Conservation (phyloP, 2,797 vertebrate species). For the Malurus splendens region DNA sequence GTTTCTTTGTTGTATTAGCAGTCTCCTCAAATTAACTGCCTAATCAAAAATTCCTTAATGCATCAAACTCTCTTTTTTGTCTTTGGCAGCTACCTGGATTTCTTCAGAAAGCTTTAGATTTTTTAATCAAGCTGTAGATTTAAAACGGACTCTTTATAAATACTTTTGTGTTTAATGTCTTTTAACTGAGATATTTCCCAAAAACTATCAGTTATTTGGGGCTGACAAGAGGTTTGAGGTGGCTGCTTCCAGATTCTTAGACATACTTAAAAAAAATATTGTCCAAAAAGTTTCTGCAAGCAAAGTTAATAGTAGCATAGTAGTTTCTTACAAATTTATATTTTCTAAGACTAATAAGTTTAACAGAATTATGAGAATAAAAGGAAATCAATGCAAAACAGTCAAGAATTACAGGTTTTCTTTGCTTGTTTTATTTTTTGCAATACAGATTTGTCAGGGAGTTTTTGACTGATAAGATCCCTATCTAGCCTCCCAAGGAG, state of each 20-base stretch:
- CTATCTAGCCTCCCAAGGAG: neutral
- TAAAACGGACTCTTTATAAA: neutral
- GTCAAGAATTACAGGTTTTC: neutral
- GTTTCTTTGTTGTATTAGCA: neutral
- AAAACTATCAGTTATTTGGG: neutral
- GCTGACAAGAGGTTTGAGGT: neutral
- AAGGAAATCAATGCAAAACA: neutral
- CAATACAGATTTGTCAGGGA: neutral
- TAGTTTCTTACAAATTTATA: neutral
- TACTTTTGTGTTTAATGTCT: neutral
- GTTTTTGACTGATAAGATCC: neutral
- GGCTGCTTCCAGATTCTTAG: neutral
- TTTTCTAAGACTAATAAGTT: neutral
- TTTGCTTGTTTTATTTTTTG: neutral
- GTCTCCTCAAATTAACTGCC: neutral
- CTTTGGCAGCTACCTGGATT: neutral
- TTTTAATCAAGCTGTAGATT: neutral
- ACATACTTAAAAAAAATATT: neutral
- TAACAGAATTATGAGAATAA: neutral
- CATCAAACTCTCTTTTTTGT: neutral
- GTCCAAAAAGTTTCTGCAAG: neutral
- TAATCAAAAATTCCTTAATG: neutral
- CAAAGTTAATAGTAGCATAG: neutral
- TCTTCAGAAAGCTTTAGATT: neutral
- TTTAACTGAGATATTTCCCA: neutral